These are phyloP conservation scores for Drosophila lacertosa DNA, from an alignment of 1,140 invertebrate genomes.

Conservation along the genomic window DNA sequence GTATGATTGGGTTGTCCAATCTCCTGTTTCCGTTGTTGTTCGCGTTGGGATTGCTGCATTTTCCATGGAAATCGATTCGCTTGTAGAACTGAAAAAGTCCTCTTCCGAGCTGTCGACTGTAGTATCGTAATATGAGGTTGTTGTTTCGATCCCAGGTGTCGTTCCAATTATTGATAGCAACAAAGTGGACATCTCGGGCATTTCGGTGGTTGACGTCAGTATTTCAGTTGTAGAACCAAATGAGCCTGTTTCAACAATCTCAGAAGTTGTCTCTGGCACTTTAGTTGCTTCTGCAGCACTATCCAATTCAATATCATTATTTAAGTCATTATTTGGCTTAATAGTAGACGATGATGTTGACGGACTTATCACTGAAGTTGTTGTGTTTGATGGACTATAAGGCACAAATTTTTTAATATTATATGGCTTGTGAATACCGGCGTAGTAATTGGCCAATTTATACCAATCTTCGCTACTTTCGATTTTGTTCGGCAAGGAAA, in stretches of 20 bases:
- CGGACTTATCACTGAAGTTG: background rate
- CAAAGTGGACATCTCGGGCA: constrained; percentile 11
- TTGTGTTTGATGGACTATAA: constrained; percentile 28
- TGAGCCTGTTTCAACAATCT: background rate
- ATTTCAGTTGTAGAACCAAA: constrained; percentile 3
- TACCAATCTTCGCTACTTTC: constrained; percentile 47
- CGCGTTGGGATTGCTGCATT: background rate
- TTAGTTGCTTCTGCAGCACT: background rate
- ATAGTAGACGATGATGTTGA: background rate
- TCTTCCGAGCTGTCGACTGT: background rate
- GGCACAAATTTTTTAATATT: constrained; percentile 42
- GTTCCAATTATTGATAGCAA: constrained; percentile 55
- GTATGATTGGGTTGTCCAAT: background rate
- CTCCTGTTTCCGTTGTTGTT: background rate
- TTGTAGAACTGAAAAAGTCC: background rate
- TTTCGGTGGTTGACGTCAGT: constrained; percentile 21
- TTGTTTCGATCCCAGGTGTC: constrained; percentile 31
- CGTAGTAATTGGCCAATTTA: constrained; percentile 41
- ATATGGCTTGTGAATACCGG: constrained; percentile 42
- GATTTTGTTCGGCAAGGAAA: constrained; percentile 21
- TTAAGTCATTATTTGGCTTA: background rate
- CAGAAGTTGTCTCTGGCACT: background rate
- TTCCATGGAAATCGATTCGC: background rate
- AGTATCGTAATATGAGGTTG: constrained; percentile 11
- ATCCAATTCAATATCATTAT: background rate